Evolutionary conservation across 2,113 vertebrate species (phyloP).

Genomic region (Pongo pygmaeus): DNA sequence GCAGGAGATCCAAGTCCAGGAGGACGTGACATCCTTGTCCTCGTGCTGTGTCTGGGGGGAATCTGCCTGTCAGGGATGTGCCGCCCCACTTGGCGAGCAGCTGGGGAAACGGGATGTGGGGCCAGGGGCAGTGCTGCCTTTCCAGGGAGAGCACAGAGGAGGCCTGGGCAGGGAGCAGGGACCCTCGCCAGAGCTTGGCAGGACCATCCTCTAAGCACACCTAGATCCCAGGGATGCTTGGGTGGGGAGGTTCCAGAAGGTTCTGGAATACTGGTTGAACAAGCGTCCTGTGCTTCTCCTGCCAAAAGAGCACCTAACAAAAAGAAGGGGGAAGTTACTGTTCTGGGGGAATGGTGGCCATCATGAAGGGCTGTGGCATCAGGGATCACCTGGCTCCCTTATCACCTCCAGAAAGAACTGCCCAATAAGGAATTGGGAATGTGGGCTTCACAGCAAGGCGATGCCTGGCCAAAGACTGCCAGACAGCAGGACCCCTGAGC

Average conservation of each 20-base stretch:
- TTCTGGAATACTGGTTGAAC: background rate
- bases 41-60: background rate
- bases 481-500: background rate
- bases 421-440: too few species aligned
- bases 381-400: background rate
- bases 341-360: background rate
- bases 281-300: background rate
- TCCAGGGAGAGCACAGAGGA: background rate
- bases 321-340: background rate
- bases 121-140: background rate
- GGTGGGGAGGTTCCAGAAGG: background rate
- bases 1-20: too few species aligned
- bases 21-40: accelerated
- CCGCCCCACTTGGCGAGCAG: background rate
- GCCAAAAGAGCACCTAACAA: background rate
- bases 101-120: background rate
- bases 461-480: background rate
- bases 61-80: background rate
- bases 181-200: background rate
- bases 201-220: background rate
- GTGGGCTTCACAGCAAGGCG: background rate
- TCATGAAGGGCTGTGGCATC: accelerated
- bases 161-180: background rate
- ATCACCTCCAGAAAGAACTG: background rate
- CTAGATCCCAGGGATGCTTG: background rate